A percentile compares a stretch with the other conserved stretches of the same genome.
Conservation (phyloP, 2,113 vertebrate genomes). For the Anolis carolinensis region DNA sequence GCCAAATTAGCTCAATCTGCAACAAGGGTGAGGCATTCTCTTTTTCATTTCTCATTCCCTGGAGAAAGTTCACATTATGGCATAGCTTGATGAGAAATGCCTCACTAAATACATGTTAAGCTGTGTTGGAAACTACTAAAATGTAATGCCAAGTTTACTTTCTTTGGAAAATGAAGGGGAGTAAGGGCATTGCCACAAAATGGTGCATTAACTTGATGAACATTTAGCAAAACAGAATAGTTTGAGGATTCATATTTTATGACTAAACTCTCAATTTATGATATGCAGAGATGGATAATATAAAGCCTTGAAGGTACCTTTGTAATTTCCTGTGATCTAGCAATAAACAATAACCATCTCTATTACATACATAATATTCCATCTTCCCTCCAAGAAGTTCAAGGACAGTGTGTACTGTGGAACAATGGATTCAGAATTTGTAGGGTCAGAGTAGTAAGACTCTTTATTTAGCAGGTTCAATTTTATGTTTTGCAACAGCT, state of each 20-base stretch:
- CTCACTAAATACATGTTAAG: constrained; percentile 11
- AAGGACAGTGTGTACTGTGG: background rate
- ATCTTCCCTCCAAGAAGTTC: background rate
- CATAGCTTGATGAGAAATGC: background rate
- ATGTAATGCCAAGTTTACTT: background rate
- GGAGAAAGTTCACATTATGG: background rate
- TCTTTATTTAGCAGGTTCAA: no score
- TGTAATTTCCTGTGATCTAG: background rate
- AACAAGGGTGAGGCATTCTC: background rate
- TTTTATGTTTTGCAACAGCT: no score
- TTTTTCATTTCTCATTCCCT: background rate
- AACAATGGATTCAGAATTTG: background rate
- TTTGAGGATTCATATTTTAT: background rate
- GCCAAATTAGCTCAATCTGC: background rate
- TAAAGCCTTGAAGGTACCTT: background rate
- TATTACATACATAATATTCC: background rate
- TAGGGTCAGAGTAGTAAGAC: no score
- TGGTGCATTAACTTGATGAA: background rate
- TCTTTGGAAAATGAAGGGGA: background rate
- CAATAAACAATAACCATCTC: background rate
- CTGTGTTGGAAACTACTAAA: constrained; percentile 6
- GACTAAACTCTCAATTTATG: background rate
- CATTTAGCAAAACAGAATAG: fast-evolving
- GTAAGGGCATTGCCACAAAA: background rate
- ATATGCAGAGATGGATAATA: fast-evolving